Evolutionary conservation across 2,113 vertebrate species (phyloP), one percentile per base, ranked within the genome.

Genomic region (Ameiurus melas): DNA sequence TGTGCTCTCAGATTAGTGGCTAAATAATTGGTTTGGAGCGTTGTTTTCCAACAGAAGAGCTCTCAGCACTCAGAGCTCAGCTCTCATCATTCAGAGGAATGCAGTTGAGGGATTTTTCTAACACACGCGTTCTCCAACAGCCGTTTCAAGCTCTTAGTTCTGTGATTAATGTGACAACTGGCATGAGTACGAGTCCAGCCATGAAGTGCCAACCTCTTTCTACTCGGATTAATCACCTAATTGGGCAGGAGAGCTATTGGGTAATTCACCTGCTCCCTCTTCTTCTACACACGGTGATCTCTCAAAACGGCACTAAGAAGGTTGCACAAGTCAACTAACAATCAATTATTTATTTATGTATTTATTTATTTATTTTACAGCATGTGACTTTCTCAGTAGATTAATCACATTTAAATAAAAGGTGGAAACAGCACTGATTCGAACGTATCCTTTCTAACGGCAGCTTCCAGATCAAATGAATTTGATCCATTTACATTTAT

Each of bases 81-180:
- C 81, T 90, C 70, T 87, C 86, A 66, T 81, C 91, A 91, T 92
- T 60, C 79, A 53, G 60, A 60, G 84, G 89, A 90, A 90, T 88
- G 84, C 60, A 78, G 80, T 43, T 58, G 57, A 86, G 68, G 79
- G 77, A 55, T 83, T 88, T 84, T 82, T 80, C 78, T 30, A 55
- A 36, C 78, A 57, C 62, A 16, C 47, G 83, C 62, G 20, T 85
- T 81, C 83, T 83, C 83, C 88, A 36, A 57, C 77, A 16, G 43
- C 77, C 47, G 58, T 85, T 57, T 83, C 80, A 68, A 27, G 57
- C 83, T 83, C 43, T 88, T 88, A 33, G 85, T 85, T 85, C 85
- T 77, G 83, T 77, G 83, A 87, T 87, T 83, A 73, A 53, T 71
- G 53, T 36, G 33, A 77, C 71, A 62, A 57, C 75, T 62, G 55